These are phyloP conservation scores for Scalopus aquaticus DNA, from an alignment of 2,113 vertebrate genomes.

Conservation along the genomic window DNA sequence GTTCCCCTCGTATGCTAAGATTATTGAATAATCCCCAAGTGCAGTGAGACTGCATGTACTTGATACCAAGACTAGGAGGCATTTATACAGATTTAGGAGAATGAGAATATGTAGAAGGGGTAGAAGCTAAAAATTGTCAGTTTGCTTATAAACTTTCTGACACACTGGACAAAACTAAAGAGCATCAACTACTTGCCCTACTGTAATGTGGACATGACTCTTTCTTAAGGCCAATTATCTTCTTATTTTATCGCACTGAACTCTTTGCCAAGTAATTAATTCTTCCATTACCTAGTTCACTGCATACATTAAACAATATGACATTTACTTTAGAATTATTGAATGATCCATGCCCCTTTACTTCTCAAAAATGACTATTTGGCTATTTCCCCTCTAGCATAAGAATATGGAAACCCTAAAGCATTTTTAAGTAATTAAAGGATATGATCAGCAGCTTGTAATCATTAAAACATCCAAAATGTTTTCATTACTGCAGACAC, in stretches of 20 bases:
- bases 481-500: not conserved
- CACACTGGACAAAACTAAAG: not conserved
- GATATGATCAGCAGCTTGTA: not conserved
- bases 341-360: not conserved
- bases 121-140: not conserved
- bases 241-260: not conserved
- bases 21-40: not conserved
- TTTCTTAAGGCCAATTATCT: not conserved
- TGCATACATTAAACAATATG: not conserved
- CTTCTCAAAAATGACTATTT: not conserved
- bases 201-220: not conserved
- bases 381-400: not conserved
- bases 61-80: not conserved
- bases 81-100: not conserved
- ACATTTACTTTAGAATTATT: constrained; percentile 26
- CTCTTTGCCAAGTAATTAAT: not conserved
- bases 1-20: not conserved
- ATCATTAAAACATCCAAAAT: not conserved
- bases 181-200: not conserved
- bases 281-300: not conserved
- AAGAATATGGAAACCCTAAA: not conserved
- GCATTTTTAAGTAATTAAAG: constrained; percentile 2
- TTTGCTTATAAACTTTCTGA: not conserved
- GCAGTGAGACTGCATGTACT: not conserved
- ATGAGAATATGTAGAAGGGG: rapidly evolving